Evolutionary conservation across 2,888 invertebrate species (phyloP), one percentile per base, ranked within the genome.

Genomic region (Pedicia rivosa): DNA sequence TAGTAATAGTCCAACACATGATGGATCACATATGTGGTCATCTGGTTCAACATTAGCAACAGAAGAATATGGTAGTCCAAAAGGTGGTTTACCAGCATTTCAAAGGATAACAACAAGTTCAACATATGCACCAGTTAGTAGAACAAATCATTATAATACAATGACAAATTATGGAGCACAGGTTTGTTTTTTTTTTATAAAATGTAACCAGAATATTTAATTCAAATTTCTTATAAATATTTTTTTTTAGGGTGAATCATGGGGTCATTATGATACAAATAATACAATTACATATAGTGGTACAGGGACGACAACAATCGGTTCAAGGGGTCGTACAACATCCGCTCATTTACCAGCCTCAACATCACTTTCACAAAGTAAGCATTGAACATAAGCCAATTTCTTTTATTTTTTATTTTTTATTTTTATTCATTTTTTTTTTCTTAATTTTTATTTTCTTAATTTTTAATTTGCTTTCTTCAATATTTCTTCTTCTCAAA

Each of bases 321-420:
- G 19, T 17, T 9, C 20, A 3, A 32, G 19, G 14, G 20, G 20
- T 32, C 32, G 32, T 20, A 22, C 32, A 13, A 13, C 32, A 8
- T 32, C 32, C 5, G 20, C 51, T 31, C 70, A 68, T 50, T 60
- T 74, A 34, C 71, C 74, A 41, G 78, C 80, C 30, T 71, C 78
- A 40, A 75, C 77, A 41, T 75, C 75, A 45, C 65, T 80, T 44
- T 67, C 76, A 50, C 76, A 78, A 57, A 72, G 80, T 80, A 62
- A 78, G 80, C 73, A 48, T 43, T n/a, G n/a, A n/a, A n/a, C n/a
- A n/a, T n/a, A n/a, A n/a, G n/a, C n/a, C n/a, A n/a, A n/a, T n/a
- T n/a, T n/a, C n/a, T n/a, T n/a, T n/a, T n/a, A n/a, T n/a, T n/a
- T n/a, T n/a, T n/a, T n/a, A n/a, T n/a, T n/a, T n/a, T n/a, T n/a